Evolutionary conservation across 1,140 invertebrate genomes (phyloP), one percentile per base, ranked within the genome.

Genomic region (Aphidius ervi): DNA sequence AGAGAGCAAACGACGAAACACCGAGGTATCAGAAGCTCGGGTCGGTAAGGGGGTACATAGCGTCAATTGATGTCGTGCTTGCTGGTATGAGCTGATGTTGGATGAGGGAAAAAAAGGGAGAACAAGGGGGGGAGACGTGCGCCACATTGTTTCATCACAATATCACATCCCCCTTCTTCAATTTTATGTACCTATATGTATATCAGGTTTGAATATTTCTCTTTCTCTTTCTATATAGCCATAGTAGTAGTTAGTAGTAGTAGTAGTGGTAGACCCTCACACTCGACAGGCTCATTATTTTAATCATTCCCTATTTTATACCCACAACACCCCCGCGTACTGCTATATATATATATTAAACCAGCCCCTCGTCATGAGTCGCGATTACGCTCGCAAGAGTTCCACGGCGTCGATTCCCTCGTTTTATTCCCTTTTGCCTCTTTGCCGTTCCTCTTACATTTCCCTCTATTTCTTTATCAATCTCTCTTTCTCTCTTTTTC

Each of bases 301-400:
- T 75, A 76, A 76, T 76, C 74, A 76, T 76, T 68, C 68, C 71
- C 71, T 67, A 71, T 76, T 75, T 75, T 73, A 73, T 71, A 69
- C 68, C 69, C 67, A 67, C 71, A 72, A 74, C 67, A 72, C 68
- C 61, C 56, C 59, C 63, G 49, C 62, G 41, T 60, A 53, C 55
- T 47, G 16, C 5, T 63, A 37, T 62, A 62, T 48, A 58, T 37
- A 40, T 23, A 57, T 58, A 16, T 16, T 16, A 16, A 16, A 16
- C 57, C 56, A 67, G 63, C 66, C 66, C 65, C 64, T 67, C 63
- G 62, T 60, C 59, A 56, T 63, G 45, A 53, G 57, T 54, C 61
- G 61, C 64, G 63, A 64, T 56, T 59, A 59, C 65, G 63, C 40
- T 55, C 49, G 58, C 57, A 59, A 43, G 54, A 31, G 20, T 49